A percentile compares a stretch with the other conserved stretches of the same genome.
Conservation (phyloP, 2,113 vertebrate species). For the Poeciliopsis prolifica region DNA sequence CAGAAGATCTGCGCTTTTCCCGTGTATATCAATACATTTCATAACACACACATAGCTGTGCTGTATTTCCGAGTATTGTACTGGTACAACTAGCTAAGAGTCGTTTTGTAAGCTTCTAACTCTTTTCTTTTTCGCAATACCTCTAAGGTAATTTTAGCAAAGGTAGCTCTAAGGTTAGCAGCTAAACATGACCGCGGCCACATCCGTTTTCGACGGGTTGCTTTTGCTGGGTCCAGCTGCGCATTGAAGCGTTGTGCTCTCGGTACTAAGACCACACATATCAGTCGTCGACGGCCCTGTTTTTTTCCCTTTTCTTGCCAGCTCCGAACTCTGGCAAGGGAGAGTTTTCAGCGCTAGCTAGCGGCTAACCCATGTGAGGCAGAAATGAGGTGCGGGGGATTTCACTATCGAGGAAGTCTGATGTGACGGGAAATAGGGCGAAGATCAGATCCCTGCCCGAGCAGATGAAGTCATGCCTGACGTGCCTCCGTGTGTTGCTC, state of each 20-base stretch:
- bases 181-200: conserved; percentile 22
- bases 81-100: not conserved
- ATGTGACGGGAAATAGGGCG: not conserved
- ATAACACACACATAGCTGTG: not conserved
- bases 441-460: not conserved
- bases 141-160: conserved; percentile 24
- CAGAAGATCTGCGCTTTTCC: not conserved
- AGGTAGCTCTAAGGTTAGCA: conserved; percentile 16
- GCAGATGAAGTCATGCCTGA: conserved; percentile 42
- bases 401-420: not conserved
- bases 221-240: not conserved
- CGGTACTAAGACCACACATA: not conserved
- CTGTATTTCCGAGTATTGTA: not conserved
- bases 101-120: not conserved
- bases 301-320: not conserved
- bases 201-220: not conserved
- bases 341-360: not conserved
- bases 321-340: no score
- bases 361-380: not conserved
- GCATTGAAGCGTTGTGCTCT: no score
- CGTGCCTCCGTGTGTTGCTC: not conserved
- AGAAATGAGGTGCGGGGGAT: not conserved
- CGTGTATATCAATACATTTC: not conserved
- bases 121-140: not conserved
- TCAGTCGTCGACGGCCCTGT: not conserved